These are phyloP conservation scores for Poeciliopsis turrubarensis DNA, from an alignment of 2,113 vertebrate species.

Conservation along the genomic window DNA sequence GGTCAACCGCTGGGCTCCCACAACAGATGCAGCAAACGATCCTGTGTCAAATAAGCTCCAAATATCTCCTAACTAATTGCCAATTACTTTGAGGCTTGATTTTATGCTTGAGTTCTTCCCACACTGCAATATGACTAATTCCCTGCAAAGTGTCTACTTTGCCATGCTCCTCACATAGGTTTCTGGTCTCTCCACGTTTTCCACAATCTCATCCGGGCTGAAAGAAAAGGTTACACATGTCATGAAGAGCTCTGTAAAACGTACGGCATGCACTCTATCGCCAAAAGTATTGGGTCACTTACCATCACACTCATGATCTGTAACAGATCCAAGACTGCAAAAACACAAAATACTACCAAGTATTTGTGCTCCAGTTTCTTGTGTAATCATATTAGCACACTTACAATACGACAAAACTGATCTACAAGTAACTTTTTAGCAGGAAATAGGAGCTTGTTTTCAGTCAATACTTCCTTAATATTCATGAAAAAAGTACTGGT, in stretches of 20 bases:
- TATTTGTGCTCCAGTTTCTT: too few species aligned
- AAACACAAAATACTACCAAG: too few species aligned
- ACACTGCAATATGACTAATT: neutral
- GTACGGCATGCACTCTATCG: neutral
- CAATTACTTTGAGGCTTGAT: slow-evolving; percentile 12
- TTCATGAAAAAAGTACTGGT: too few species aligned
- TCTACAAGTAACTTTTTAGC: too few species aligned
- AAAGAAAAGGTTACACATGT: neutral
- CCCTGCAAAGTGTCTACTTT: slow-evolving; percentile 4
- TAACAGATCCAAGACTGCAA: too few species aligned
- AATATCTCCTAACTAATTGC: slow-evolving; percentile 18
- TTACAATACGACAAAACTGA: too few species aligned
- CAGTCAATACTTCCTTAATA: too few species aligned
- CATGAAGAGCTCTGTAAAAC: neutral
- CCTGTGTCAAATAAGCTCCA: slow-evolving; percentile 17
- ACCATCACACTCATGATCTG: neutral
- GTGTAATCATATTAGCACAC: too few species aligned
- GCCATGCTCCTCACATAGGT: neutral
- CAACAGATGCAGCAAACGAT: slow-evolving; percentile 44
- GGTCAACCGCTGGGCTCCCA: slow-evolving; percentile 26
- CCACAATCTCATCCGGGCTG: neutral
- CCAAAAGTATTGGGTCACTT: neutral
- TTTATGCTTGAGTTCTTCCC: slow-evolving; percentile 11
- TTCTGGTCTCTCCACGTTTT: neutral
- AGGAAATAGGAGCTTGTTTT: too few species aligned